These are phyloP conservation scores for Nibea coibor DNA, from an alignment of 2,113 vertebrate genomes.

Conservation along the genomic window DNA sequence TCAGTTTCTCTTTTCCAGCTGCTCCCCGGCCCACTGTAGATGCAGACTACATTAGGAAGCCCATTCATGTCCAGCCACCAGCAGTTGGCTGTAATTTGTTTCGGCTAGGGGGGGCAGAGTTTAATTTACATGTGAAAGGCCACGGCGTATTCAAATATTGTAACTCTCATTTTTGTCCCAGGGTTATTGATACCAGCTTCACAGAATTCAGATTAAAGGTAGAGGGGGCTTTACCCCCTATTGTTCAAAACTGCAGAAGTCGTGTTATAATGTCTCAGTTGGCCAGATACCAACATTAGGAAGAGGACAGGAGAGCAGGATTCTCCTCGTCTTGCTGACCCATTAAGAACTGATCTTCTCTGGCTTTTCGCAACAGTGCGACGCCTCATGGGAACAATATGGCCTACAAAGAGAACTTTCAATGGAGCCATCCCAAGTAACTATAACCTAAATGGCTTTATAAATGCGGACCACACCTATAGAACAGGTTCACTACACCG, in stretches of 20 bases:
- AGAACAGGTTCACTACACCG: not conserved
- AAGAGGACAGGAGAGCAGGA: conserved; percentile 37
- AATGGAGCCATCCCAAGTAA: conserved; percentile 37
- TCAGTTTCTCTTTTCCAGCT: conserved; percentile 76
- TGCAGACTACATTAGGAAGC: conserved; percentile 79
- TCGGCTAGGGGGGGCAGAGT: conserved; percentile 75
- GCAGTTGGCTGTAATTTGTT: conserved; percentile 84
- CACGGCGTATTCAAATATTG: conserved; percentile 72
- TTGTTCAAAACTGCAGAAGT: conserved; percentile 57
- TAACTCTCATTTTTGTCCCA: conserved; percentile 73
- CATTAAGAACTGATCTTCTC: conserved; percentile 49
- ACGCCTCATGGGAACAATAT: conserved; percentile 59
- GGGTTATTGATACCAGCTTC: conserved; percentile 69
- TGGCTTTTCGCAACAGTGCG: conserved; percentile 46
- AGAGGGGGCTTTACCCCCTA: conserved; percentile 28
- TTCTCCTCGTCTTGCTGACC: conserved; percentile 62
- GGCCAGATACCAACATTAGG: conserved; percentile 60
- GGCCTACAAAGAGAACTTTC: conserved; percentile 47
- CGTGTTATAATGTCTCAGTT: conserved; percentile 65
- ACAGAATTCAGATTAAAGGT: conserved; percentile 65
- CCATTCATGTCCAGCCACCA: conserved; percentile 81
- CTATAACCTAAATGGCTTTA: conserved; percentile 33
- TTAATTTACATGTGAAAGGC: conserved; percentile 83
- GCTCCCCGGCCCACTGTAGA: conserved; percentile 80
- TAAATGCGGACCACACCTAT: conserved; percentile 27